Evolutionary conservation across 1,140 invertebrate species (phyloP).

Genomic region (Sesamia nonagrioides): DNA sequence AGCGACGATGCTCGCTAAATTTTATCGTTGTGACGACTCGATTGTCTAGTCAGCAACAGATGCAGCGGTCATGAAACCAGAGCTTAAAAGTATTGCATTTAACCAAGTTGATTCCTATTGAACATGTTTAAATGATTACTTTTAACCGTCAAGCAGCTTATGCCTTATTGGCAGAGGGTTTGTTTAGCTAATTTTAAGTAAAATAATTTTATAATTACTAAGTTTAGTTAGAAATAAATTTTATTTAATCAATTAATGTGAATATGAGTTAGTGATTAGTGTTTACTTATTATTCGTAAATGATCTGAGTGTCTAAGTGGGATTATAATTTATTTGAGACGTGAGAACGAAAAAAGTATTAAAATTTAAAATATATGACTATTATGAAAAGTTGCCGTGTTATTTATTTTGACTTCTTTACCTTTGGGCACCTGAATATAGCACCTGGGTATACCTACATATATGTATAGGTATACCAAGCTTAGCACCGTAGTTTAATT

Average conservation of each 20-base stretch:
- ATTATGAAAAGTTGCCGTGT: slow-evolving; percentile 56
- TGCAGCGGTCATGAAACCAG: slow-evolving; percentile 60
- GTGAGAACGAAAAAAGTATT: slow-evolving; percentile 65
- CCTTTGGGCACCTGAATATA: no score
- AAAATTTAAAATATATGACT: slow-evolving; percentile 63
- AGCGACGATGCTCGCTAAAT: slow-evolving; percentile 34
- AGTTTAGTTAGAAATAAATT: slow-evolving; percentile 44
- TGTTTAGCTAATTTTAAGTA: slow-evolving; percentile 46
- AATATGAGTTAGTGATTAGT: slow-evolving; percentile 46
- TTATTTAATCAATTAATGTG: slow-evolving; percentile 52
- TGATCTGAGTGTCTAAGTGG: slow-evolving; percentile 81
- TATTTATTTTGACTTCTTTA: slow-evolving; percentile 57
- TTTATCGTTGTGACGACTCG: slow-evolving; percentile 53
- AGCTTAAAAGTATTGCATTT: slow-evolving; percentile 58
- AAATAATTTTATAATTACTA: slow-evolving; percentile 37
- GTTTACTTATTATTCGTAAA: slow-evolving; percentile 59
- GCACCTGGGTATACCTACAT: no score
- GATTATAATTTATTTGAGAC: slow-evolving; percentile 81
- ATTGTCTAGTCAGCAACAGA: slow-evolving; percentile 72
- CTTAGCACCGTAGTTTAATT: no score
- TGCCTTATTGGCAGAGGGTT: slow-evolving; percentile 54
- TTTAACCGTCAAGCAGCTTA: slow-evolving; percentile 70
- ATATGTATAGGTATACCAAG: no score
- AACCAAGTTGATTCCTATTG: slow-evolving; percentile 17
- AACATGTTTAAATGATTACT: slow-evolving; percentile 41